A percentile compares a stretch with the other conserved stretches of the same genome.
These are phyloP conservation scores for Ceratitis capitata DNA, from an alignment of 1,140 invertebrate species.

Conservation along the genomic window DNA sequence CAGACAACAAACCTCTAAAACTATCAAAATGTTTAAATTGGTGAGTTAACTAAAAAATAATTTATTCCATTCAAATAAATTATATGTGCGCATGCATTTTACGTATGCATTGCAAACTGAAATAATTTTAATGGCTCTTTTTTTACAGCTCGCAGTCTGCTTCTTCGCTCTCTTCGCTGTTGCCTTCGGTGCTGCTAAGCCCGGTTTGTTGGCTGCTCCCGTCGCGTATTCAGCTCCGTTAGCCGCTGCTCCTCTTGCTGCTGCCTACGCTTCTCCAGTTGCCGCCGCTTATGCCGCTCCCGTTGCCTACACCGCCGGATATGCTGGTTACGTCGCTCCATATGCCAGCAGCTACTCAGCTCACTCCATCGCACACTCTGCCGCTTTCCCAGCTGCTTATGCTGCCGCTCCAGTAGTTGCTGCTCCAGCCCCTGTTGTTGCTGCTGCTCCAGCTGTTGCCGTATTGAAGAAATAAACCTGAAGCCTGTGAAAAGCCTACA, in stretches of 20 bases:
- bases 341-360: conserved; percentile 46
- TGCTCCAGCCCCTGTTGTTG: conserved; percentile 48
- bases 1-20: not conserved
- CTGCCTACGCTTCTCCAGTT: conserved; percentile 45
- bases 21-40: not conserved
- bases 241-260: conserved; percentile 48
- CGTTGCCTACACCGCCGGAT: conserved; percentile 48
- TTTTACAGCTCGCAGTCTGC: conserved; percentile 32
- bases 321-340: conserved; percentile 49
- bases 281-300: conserved; percentile 47
- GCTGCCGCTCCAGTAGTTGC: conserved; percentile 53
- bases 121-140: not conserved
- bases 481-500: too few relatives aligned
- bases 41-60: not conserved
- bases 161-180: conserved; percentile 45
- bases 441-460: conserved; percentile 48
- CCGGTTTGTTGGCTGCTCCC: conserved; percentile 32
- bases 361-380: conserved; percentile 46
- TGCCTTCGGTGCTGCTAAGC: conserved; percentile 44
- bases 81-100: too few relatives aligned
- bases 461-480: conserved; percentile 39
- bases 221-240: conserved; percentile 51
- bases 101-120: too few relatives aligned
- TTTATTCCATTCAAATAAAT: not conserved
- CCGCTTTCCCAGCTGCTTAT: conserved; percentile 42